Evolutionary conservation across 2,113 vertebrate genomes (phyloP).

Genomic region (Sinocyclocheilus grahami): DNA sequence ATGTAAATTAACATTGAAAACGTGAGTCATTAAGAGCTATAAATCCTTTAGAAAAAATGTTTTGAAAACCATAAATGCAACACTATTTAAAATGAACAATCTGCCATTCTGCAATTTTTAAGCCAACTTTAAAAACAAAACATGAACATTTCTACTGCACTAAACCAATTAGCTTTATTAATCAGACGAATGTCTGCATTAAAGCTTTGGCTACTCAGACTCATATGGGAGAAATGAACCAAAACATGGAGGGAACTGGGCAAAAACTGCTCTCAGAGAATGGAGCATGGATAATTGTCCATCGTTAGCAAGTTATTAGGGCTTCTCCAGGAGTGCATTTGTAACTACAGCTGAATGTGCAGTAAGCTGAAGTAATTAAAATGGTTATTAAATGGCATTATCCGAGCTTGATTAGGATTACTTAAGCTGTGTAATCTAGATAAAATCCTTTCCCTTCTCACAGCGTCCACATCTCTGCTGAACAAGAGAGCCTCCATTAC

Average conservation of each 20-base stretch:
- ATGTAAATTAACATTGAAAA: neutral
- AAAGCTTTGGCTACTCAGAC: slow-evolving; percentile 23
- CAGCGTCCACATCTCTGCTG: slow-evolving; percentile 58
- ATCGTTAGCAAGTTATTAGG: slow-evolving; percentile 53
- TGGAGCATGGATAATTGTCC: slow-evolving; percentile 33
- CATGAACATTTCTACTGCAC: neutral
- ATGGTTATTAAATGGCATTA: slow-evolving; percentile 64
- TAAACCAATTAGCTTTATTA: slow-evolving; percentile 29
- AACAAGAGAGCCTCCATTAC: slow-evolving; percentile 62
- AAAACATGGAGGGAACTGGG: neutral
- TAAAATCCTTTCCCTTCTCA: slow-evolving; percentile 58
- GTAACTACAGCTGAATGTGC: slow-evolving; percentile 52
- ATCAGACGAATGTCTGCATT: neutral
- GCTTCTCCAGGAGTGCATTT: slow-evolving; percentile 55
- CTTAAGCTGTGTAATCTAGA: slow-evolving; percentile 68
- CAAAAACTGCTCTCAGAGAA: slow-evolving; percentile 18
- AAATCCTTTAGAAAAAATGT: neutral
- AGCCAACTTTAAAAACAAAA: neutral
- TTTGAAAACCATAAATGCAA: neutral
- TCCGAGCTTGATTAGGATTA: slow-evolving; percentile 65
- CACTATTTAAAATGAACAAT: neutral
- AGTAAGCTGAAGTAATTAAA: slow-evolving; percentile 66
- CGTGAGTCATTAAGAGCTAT: neutral
- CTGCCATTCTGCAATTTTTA: neutral
- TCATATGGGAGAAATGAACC: slow-evolving; percentile 22